phyloP scores from a whole-genome alignment of 2,113 vertebrate genomes.

The Ageneiosus marmoratus region DNA sequence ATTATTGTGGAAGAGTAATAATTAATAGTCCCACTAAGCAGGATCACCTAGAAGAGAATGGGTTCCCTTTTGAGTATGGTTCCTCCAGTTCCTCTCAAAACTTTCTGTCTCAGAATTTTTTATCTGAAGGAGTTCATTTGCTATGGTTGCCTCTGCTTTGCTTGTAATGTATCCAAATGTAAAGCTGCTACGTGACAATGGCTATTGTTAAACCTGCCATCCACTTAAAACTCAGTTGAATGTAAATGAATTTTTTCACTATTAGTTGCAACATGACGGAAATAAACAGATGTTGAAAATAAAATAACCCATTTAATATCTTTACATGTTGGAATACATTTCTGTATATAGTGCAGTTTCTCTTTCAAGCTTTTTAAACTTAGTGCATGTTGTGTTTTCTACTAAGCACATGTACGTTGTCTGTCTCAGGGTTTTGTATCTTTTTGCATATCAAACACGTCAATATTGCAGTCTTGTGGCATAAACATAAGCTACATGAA shows the following conservation, averaged over 20 bases:
- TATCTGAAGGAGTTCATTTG: neutral
- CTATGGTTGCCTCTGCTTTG: neutral
- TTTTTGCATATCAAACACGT: slow-evolving; percentile 1
- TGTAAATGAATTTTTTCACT: neutral
- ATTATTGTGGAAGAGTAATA: neutral
- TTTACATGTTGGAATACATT: neutral
- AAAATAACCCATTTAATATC: neutral
- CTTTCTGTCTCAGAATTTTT: neutral
- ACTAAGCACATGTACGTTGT: neutral
- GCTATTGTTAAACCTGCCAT: neutral
- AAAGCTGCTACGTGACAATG: neutral
- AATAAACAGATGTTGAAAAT: neutral
- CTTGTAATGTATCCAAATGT: neutral
- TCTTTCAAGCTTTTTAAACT: neutral
- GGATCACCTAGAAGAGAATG: neutral
- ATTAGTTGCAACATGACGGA: neutral
- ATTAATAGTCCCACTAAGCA: neutral
- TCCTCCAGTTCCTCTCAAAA: neutral
- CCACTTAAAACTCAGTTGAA: neutral
- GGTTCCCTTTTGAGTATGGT: neutral
- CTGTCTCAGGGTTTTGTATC: slow-evolving; percentile 5
- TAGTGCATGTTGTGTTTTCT: neutral
- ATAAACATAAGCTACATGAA: slow-evolving; percentile 1
- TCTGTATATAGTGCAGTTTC: neutral
- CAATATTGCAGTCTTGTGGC: slow-evolving; percentile 12